Evolutionary conservation across 2,888 invertebrate species (phyloP).

Genomic region (Lithophane ornitopus): DNA sequence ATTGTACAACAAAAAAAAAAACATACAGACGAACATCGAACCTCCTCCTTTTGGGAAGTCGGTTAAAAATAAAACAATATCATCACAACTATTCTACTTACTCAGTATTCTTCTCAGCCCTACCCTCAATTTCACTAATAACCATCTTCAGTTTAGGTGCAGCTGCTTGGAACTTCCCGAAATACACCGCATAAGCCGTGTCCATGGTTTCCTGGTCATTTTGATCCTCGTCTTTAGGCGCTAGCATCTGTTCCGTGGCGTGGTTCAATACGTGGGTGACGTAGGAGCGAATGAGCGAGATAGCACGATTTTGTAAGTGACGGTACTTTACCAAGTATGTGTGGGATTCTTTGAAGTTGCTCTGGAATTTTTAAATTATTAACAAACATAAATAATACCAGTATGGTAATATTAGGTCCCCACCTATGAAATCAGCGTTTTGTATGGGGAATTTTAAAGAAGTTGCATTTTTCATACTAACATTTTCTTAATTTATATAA

Average conservation of each 20-base stretch:
- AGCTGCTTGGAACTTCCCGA: conserved; percentile 98
- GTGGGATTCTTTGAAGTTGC: conserved; percentile 96
- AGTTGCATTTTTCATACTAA: too few species aligned
- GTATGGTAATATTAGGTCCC: too few species aligned
- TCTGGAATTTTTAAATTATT: conserved; percentile 83
- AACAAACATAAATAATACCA: too few species aligned
- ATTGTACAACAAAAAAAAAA: background rate
- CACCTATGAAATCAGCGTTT: too few species aligned
- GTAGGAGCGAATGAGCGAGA: conserved; percentile 95
- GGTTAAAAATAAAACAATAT: background rate
- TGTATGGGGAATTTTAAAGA: too few species aligned
- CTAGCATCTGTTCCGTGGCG: conserved; percentile 94
- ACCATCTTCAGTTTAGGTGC: conserved; percentile 95
- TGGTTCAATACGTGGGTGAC: conserved; percentile 94
- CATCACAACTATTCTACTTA: conserved; percentile 81
- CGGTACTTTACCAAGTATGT: conserved; percentile 96
- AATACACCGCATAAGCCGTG: conserved; percentile 95
- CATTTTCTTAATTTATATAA: too few species aligned
- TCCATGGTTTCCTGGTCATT: conserved; percentile 88
- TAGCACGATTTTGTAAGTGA: conserved; percentile 95
- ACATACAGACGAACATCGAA: too few species aligned
- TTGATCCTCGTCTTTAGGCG: conserved; percentile 78
- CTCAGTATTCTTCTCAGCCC: conserved; percentile 93
- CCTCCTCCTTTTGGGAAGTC: too few species aligned
- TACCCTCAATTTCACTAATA: conserved; percentile 95